Percentiles rank a stretch among this genome's conserved stretches.
Conservation (phyloP, 2,888 invertebrate species). For the Xanthia togata region DNA sequence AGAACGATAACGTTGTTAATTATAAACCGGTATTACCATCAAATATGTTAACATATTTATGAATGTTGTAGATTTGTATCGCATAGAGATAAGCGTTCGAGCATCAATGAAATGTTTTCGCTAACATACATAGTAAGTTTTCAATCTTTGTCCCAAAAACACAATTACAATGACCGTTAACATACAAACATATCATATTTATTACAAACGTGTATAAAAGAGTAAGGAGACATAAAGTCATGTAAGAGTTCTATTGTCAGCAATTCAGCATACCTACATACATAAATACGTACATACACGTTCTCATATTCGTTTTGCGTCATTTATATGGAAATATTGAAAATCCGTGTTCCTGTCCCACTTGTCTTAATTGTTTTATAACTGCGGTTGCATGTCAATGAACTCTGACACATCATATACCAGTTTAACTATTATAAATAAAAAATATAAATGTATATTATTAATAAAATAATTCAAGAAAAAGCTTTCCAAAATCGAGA, state of each 20-base stretch:
- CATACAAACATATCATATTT: constrained; percentile 47
- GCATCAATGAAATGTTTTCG: constrained; percentile 42
- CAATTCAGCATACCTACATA: constrained; percentile 33
- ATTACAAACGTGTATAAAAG: constrained; percentile 38
- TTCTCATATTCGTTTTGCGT: constrained; percentile 62
- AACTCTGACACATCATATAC: constrained; percentile 66
- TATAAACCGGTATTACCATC: not conserved
- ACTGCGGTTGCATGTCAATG: constrained; percentile 71
- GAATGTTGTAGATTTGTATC: constrained; percentile 7
- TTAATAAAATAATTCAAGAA: not conserved
- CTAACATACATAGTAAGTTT: constrained; percentile 11
- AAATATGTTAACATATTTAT: constrained; percentile 6
- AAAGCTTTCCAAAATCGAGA: not conserved
- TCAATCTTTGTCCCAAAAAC: constrained; percentile 45
- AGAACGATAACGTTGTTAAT: not conserved
- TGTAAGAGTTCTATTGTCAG: constrained; percentile 48
- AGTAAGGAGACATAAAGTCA: constrained; percentile 23
- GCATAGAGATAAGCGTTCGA: constrained; percentile 6
- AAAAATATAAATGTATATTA: not conserved
- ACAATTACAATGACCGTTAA: constrained; percentile 53
- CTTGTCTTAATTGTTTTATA: constrained; percentile 78
- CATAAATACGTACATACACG: not conserved
- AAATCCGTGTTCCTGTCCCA: constrained; percentile 72
- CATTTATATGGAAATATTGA: constrained; percentile 66
- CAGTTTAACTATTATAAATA: constrained; percentile 38